A percentile compares a stretch with the other conserved stretches of the same genome.
Conservation (phyloP, 2,888 invertebrate genomes). For the Tromatobia lineatoria region DNA sequence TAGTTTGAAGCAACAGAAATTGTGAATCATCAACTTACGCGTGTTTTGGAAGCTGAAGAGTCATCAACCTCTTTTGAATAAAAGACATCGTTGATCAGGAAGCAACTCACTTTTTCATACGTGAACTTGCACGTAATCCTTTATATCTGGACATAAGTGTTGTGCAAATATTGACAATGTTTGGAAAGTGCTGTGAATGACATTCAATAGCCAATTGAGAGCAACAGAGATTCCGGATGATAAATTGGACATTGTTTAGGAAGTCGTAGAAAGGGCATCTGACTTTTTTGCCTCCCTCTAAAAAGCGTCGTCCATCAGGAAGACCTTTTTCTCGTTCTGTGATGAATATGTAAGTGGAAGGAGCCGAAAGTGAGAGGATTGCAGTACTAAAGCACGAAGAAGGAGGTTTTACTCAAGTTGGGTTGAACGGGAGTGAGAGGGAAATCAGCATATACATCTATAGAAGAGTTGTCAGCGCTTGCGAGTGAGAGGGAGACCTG, state of each 20-base stretch:
- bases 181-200: not conserved
- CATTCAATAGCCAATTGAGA: not conserved
- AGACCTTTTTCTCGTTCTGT: not conserved
- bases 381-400: conserved; percentile 55
- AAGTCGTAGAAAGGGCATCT: not conserved
- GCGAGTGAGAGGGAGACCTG: conserved; percentile 54
- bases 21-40: no score
- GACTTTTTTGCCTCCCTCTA: not conserved
- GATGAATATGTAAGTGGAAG: conserved; percentile 41
- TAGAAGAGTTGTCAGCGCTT: conserved; percentile 55
- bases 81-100: no score
- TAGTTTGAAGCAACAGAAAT: no score
- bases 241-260: not conserved
- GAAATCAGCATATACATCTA: conserved; percentile 6
- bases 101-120: no score
- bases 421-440: not conserved
- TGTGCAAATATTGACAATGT: no score
- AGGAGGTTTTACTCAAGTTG: conserved; percentile 18
- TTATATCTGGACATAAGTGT: no score
- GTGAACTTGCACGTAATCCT: no score
- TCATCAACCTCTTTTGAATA: no score
- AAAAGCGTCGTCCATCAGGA: not conserved
- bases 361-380: conserved; percentile 66
- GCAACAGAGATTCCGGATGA: not conserved
- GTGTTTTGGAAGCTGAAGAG: no score